These are phyloP conservation scores for Parazoanthus darwini DNA, from an alignment of 92 coral and sea anemone genomes.

Conservation along the genomic window DNA sequence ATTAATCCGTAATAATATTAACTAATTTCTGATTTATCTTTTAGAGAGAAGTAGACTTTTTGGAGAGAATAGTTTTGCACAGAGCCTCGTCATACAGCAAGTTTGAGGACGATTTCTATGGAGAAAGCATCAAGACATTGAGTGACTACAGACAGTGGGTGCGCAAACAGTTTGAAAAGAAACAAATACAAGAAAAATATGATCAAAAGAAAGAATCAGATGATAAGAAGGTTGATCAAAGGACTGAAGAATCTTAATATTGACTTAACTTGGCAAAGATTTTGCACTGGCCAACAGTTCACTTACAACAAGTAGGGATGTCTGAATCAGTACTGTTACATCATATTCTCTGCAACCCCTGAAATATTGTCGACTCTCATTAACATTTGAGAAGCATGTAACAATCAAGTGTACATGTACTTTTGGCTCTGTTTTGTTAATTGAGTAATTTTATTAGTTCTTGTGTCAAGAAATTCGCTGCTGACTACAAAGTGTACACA, in stretches of 20 bases:
- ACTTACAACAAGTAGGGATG: neutral
- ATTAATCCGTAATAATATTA: no score
- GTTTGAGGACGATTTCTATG: constrained; percentile 99
- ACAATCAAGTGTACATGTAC: neutral
- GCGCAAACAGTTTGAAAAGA: constrained; percentile 90
- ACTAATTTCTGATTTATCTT: neutral
- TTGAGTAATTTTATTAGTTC: no score
- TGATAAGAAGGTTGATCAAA: constrained; percentile 40
- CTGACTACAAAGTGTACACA: neutral
- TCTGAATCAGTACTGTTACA: neutral
- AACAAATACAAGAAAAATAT: constrained; percentile 75
- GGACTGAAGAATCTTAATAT: constrained; percentile 46
- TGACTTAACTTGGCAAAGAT: neutral
- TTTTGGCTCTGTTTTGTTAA: neutral
- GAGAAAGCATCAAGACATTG: constrained; percentile 94
- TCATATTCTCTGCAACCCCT: neutral
- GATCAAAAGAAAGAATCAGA: constrained; percentile 69
- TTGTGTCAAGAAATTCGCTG: neutral
- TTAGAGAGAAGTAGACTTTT: constrained; percentile 93
- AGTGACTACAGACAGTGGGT: constrained; percentile 99
- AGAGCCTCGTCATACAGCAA: constrained; percentile 93
- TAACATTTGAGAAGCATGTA: neutral
- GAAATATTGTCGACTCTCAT: no score
- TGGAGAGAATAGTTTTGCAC: constrained; percentile 79
- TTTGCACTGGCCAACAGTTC: neutral